Evolutionary conservation across 2,797 vertebrate genomes (phyloP).

Genomic region (Spea hammondii): DNA sequence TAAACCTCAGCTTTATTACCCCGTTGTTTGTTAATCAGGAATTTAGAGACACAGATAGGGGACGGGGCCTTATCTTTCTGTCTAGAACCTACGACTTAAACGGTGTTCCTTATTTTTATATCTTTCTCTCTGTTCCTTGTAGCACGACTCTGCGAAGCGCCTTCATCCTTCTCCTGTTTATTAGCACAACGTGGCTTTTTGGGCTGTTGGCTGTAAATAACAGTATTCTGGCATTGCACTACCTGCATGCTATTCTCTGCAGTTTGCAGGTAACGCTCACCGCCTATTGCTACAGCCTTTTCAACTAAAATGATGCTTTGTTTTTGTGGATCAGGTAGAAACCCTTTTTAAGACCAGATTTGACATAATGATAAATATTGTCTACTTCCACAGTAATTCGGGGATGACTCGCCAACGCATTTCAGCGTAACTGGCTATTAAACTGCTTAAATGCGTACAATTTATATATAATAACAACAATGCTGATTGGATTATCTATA

Average conservation of each 20-base stretch:
- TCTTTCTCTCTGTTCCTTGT: constrained; percentile 56
- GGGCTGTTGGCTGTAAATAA: constrained; percentile 97
- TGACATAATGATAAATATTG: too few relatives aligned
- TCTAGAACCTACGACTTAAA: not conserved
- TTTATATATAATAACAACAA: too few relatives aligned
- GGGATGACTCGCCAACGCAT: too few relatives aligned
- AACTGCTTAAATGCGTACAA: too few relatives aligned
- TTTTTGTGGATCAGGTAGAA: not conserved
- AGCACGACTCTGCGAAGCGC: constrained; percentile 89
- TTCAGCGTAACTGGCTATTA: too few relatives aligned
- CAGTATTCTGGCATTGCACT: constrained; percentile 96
- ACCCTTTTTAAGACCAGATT: too few relatives aligned
- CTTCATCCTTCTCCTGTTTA: constrained; percentile 89
- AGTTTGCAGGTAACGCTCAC: constrained; percentile 82
- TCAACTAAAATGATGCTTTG: not conserved
- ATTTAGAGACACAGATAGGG: too few relatives aligned
- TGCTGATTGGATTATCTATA: too few relatives aligned
- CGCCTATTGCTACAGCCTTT: not conserved
- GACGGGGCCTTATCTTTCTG: too few relatives aligned
- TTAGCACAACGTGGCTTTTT: constrained; percentile 93
- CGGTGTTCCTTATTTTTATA: constrained; percentile 32
- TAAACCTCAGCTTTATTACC: too few relatives aligned
- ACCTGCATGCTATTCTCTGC: constrained; percentile 92
- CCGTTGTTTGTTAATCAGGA: too few relatives aligned
- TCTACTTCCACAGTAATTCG: too few relatives aligned